A percentile compares a stretch with the other conserved stretches of the same genome.
Evolutionary conservation across 1,140 invertebrate species (phyloP).

Genomic region (Zelostemma sp.): DNA sequence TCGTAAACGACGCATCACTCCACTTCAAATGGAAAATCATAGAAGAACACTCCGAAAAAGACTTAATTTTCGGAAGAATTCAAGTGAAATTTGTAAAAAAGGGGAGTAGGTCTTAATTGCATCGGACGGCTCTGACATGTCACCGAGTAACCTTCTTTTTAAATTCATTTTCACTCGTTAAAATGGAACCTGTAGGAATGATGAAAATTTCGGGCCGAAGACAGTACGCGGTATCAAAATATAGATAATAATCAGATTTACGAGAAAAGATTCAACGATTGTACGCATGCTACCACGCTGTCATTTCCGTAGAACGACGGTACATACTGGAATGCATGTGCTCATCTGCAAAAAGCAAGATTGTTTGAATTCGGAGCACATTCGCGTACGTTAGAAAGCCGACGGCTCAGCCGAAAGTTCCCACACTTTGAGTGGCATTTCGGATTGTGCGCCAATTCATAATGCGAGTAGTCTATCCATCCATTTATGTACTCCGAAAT

Average conservation of each 20-base stretch:
- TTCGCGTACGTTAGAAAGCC: slow-evolving; percentile 37
- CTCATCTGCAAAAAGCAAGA: slow-evolving; percentile 33
- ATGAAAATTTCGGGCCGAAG: too few species aligned
- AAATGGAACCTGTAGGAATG: too few species aligned
- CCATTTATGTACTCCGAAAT: neutral
- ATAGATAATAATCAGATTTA: too few species aligned
- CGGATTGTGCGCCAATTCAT: slow-evolving; percentile 31
- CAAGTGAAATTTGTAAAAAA: too few species aligned
- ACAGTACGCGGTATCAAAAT: too few species aligned
- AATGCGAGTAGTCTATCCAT: slow-evolving; percentile 19
- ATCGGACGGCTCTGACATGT: slow-evolving; percentile 43
- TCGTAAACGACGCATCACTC: slow-evolving; percentile 53
- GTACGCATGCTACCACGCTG: slow-evolving; percentile 22
- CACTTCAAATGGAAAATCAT: too few species aligned
- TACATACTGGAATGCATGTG: slow-evolving; percentile 13
- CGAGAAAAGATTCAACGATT: too few species aligned
- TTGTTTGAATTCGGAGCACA: slow-evolving; percentile 42
- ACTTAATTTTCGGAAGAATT: too few species aligned
- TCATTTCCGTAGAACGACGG: slow-evolving; percentile 29
- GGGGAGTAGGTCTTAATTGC: slow-evolving; percentile 45
- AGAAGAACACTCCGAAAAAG: too few species aligned
- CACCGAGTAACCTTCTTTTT: too few species aligned
- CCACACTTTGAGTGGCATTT: slow-evolving; percentile 49
- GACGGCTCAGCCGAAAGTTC: slow-evolving; percentile 45
- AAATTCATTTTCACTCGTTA: too few species aligned